Conservation (phyloP, 2,888 invertebrate genomes). For the Acanthococcus lagerstroemiae region DNA sequence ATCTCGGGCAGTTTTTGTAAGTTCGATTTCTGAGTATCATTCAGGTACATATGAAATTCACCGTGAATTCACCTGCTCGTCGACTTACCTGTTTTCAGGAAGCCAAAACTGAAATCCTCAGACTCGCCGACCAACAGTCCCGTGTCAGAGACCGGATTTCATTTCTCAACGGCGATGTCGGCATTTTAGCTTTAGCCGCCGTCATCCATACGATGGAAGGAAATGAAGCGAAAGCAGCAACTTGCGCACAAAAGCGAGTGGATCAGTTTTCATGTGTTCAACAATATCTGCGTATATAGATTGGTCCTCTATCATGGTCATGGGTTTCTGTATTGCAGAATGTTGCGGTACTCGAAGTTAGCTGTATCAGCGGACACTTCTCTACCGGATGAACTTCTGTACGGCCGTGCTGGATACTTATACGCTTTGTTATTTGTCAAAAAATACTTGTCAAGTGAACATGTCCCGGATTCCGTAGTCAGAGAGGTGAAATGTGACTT, state of each 20-base stretch:
- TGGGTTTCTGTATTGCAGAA: too few relatives aligned
- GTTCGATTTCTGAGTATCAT: too few relatives aligned
- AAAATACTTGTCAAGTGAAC: slow-evolving; percentile 26
- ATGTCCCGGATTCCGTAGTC: neutral
- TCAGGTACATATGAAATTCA: too few relatives aligned
- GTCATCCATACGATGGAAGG: slow-evolving; percentile 48
- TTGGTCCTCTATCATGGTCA: too few relatives aligned
- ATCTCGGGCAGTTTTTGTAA: too few relatives aligned
- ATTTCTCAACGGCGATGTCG: slow-evolving; percentile 59
- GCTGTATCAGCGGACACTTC: slow-evolving; percentile 36
- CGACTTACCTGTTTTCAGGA: slow-evolving; percentile 40
- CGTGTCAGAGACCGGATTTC: slow-evolving; percentile 46
- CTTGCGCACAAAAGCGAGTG: slow-evolving; percentile 47
- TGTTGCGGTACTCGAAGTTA: slow-evolving; percentile 16
- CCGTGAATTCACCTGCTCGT: too few relatives aligned
- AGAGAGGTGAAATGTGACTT: neutral
- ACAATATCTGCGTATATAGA: too few relatives aligned
- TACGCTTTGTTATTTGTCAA: slow-evolving; percentile 66
- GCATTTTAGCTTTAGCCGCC: slow-evolving; percentile 54
- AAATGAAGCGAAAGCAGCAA: slow-evolving; percentile 45
- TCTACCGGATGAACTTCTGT: slow-evolving; percentile 65
- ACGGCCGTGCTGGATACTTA: slow-evolving; percentile 75
- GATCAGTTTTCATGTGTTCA: too few relatives aligned
- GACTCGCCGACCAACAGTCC: slow-evolving; percentile 44
- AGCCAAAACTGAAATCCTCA: slow-evolving; percentile 44